Conservation (phyloP, 1,140 invertebrate species). For the Meloidogyne chitwoodi region DNA sequence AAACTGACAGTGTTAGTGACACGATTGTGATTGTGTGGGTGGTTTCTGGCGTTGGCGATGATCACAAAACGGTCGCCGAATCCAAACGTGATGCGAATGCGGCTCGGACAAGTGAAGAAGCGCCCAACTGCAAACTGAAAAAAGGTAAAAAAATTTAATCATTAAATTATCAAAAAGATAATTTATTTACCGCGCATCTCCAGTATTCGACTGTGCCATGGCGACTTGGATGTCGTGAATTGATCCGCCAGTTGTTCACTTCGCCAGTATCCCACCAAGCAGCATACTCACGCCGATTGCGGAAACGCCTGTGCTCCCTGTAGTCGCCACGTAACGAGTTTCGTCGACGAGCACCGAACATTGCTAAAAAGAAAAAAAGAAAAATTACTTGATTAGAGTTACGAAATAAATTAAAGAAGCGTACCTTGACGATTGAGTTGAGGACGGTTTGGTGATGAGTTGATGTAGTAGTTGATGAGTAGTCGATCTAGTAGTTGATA, state of each 20-base stretch:
- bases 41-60: not conserved
- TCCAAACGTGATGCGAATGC: not conserved
- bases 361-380: not conserved
- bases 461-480: too few species aligned
- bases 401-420: too few species aligned
- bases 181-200: not conserved
- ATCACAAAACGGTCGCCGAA: not conserved
- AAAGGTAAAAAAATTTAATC: too few species aligned
- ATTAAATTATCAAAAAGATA: not conserved
- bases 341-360: not conserved
- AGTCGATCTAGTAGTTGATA: too few species aligned
- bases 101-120: not conserved
- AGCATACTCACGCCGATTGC: not conserved
- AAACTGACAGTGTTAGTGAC: not conserved
- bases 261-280: not conserved
- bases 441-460: too few species aligned
- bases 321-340: not conserved
- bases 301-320: not conserved
- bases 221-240: not conserved
- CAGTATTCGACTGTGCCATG: not conserved
- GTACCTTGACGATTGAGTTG: too few species aligned
- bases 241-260: not conserved
- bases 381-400: too few species aligned
- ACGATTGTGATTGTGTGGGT: not conserved
- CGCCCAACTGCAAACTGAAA: not conserved